These are phyloP conservation scores for Bombus haemorrhoidalis DNA, from an alignment of 1,140 invertebrate species.

Conservation along the genomic window DNA sequence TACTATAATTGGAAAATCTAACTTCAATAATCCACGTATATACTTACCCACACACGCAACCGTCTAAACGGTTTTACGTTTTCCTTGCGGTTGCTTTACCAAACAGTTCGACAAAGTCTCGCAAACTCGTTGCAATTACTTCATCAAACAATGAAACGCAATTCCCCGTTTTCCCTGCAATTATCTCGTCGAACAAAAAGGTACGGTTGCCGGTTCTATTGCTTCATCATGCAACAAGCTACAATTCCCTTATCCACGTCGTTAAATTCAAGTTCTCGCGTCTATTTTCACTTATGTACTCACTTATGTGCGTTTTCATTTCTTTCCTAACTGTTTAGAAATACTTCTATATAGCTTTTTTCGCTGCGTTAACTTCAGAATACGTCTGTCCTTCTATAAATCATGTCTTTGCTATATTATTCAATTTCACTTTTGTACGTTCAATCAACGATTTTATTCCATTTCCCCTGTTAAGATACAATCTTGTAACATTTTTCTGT, in stretches of 20 bases:
- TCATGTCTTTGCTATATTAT: neutral
- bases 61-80: neutral
- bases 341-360: neutral
- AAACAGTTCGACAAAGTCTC: slow-evolving; percentile 24
- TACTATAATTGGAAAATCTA: slow-evolving; percentile 1
- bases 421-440: neutral
- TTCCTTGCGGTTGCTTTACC: neutral
- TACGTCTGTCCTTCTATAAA: neutral
- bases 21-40: neutral
- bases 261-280: neutral
- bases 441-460: neutral
- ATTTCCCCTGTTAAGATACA: neutral
- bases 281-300: neutral
- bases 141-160: slow-evolving; percentile 29
- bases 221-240: slow-evolving; percentile 6
- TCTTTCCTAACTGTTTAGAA: neutral
- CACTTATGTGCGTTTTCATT: neutral
- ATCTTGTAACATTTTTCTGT: neutral
- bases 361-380: neutral
- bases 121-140: slow-evolving; percentile 23
- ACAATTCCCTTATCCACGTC: slow-evolving; percentile 15
- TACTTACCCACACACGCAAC: neutral
- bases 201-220: slow-evolving; percentile 13
- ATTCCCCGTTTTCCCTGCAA: slow-evolving; percentile 25
- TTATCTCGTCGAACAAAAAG: slow-evolving; percentile 22